phyloP scores from a whole-genome alignment of 2,113 vertebrate genomes.

The Halcyon malimbica region DNA sequence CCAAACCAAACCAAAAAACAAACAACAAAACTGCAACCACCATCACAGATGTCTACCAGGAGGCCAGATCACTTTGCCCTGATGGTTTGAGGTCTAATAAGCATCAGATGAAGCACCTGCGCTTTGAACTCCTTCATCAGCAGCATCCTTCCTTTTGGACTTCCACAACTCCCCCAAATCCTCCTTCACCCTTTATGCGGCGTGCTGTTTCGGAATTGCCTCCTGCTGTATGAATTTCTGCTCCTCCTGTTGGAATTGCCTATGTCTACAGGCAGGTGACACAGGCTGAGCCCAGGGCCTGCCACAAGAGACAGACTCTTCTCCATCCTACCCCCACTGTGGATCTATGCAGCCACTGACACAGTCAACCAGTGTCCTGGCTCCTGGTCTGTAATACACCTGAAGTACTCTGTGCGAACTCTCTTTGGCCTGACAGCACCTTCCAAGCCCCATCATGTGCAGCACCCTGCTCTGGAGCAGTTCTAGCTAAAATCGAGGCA shows the following conservation, averaged over 20 bases:
- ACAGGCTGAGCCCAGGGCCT: neutral
- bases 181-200: neutral
- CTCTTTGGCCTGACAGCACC: neutral
- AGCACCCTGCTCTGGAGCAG: neutral
- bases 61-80: neutral
- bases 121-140: neutral
- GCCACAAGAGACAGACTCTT: neutral
- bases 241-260: neutral
- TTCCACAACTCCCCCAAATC: neutral
- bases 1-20: neutral
- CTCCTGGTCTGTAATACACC: neutral
- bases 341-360: neutral
- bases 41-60: neutral
- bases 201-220: neutral
- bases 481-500: neutral
- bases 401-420: neutral
- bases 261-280: neutral
- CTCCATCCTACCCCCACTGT: neutral
- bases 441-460: accelerated
- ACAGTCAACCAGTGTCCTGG: neutral
- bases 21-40: neutral
- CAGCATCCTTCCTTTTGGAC: neutral
- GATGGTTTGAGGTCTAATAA: neutral
- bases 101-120: neutral
- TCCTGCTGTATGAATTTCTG: neutral